These are phyloP conservation scores for Tenualosa ilisha DNA, from an alignment of 2,797 vertebrate species.

Conservation along the genomic window DNA sequence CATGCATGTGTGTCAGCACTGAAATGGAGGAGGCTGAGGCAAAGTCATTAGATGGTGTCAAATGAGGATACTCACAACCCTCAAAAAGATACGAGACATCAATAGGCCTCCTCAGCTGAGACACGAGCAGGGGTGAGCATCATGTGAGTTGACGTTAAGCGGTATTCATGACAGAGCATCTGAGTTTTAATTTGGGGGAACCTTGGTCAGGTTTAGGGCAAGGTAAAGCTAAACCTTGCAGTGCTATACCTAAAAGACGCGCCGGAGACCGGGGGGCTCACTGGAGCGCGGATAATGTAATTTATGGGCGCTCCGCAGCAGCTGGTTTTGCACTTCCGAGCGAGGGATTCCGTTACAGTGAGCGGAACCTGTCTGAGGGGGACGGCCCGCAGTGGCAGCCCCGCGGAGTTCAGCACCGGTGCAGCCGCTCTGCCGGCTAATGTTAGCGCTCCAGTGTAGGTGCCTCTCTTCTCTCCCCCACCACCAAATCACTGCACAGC, in stretches of 20 bases:
- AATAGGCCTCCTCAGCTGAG: not conserved
- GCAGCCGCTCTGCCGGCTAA: conserved; percentile 38
- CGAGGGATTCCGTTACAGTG: conserved; percentile 67
- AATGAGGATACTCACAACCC: not conserved
- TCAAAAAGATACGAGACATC: not conserved
- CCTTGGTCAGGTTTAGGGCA: not conserved
- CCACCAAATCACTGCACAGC: not conserved
- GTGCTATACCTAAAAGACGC: conserved; percentile 53
- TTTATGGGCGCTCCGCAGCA: conserved; percentile 72
- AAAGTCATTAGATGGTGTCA: conserved; percentile 3
- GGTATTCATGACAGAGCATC: not conserved
- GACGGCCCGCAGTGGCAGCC: not conserved
- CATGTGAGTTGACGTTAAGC: not conserved
- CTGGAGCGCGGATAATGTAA: conserved; percentile 72
- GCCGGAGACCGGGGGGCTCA: conserved; percentile 63
- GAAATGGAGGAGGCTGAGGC: not conserved
- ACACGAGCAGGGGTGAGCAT: not conserved
- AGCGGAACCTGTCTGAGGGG: conserved; percentile 57
- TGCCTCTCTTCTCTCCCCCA: not conserved
- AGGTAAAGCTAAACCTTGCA: not conserved
- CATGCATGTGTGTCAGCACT: not conserved
- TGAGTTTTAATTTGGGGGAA: not conserved
- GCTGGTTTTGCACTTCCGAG: conserved; percentile 78
- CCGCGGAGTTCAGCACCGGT: not conserved
- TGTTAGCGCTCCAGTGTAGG: conserved; percentile 40